These are phyloP conservation scores for Scalopus aquaticus DNA, from an alignment of 2,113 vertebrate genomes.

Conservation along the genomic window DNA sequence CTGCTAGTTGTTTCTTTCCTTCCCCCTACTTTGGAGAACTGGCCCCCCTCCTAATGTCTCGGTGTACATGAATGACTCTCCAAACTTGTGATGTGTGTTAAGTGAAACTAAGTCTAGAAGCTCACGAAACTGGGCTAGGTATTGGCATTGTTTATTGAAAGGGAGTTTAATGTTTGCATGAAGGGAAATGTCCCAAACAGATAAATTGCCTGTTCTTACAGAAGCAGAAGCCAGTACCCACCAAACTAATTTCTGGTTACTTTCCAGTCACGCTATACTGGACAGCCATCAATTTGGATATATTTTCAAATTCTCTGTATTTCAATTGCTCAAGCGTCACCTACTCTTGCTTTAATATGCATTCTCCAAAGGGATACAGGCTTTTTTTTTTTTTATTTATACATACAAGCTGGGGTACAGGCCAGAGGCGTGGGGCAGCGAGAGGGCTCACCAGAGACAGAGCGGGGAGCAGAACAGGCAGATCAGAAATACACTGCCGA, in stretches of 20 bases:
- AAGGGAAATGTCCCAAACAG: not conserved
- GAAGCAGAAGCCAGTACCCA: not conserved
- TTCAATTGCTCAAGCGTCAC: not conserved
- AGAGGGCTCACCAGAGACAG: no score
- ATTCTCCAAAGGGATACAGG: not conserved
- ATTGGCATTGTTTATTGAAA: conserved; percentile 36
- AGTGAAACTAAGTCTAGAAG: conserved; percentile 41
- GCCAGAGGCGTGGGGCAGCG: no score
- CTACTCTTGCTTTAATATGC: not conserved
- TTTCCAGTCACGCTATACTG: not conserved
- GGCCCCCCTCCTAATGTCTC: conserved; percentile 36
- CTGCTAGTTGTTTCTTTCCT: conserved; percentile 42
- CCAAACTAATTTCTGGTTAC: not conserved
- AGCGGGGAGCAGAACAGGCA: no score
- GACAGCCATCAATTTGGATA: not conserved
- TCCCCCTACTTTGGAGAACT: conserved; percentile 8
- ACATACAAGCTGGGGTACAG: no score
- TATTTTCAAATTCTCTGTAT: not conserved
- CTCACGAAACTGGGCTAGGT: conserved; percentile 17
- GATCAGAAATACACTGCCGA: no score
- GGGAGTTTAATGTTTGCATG: conserved; percentile 46
- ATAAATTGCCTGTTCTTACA: not conserved
- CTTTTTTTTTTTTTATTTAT: no score
- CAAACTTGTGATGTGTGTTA: conserved; percentile 19
- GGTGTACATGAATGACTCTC: conserved; percentile 31